Base-by-base conservation (phyloP, 2,888 invertebrate genomes). In the Orchesellides sinensis region DNA sequence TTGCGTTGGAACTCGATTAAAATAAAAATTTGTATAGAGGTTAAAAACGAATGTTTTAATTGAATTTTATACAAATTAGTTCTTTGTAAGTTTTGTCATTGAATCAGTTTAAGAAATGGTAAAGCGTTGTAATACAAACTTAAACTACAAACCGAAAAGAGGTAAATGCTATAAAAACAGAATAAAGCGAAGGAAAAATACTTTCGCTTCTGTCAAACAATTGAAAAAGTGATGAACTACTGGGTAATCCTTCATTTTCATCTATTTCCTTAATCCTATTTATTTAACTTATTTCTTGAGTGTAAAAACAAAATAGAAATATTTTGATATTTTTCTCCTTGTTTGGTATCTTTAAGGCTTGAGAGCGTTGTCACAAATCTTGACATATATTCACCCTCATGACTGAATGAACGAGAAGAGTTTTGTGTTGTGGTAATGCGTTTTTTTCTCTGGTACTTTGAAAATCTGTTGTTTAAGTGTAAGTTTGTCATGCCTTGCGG, bases 311-410 rank as follows among this genome's bases (percentile, higher is more conserved):
- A 75, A 75, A 32, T 66, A 27, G 63, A 66, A 75, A 75, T 75
- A 75, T 75, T 65, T 65, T 75, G 75, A 75, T 75, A 75, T 66
- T 75, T 75, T 54, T 45, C 56, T 40, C 61, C 74, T 32, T 66
- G 75, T 66, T 75, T 75, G 75, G 66, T 75, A 66, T 75, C n/a
- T 63, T 75, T 75, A 66, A 66, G 56, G 66, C 66, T 75, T 56
- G 75, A 74, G 74, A 74, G 74, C 65, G 63, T 74, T 74, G 74
- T 74, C 74, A 74, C 74, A 74, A 65, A 74, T 73, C 63, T 73
- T 73, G 73, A 72, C 72, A 47, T 47, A 61, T 47, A 72, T 61
- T 47, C 72, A 61, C 45, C 40, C 45, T 56, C 72, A 72, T 56
- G 56, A 72, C 70, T 40, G 45, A n/a, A n/a, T n/a, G n/a, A 65